phyloP scores from a whole-genome alignment of 2,797 vertebrate genomes.

The Pipistrellus nathusii region DNA sequence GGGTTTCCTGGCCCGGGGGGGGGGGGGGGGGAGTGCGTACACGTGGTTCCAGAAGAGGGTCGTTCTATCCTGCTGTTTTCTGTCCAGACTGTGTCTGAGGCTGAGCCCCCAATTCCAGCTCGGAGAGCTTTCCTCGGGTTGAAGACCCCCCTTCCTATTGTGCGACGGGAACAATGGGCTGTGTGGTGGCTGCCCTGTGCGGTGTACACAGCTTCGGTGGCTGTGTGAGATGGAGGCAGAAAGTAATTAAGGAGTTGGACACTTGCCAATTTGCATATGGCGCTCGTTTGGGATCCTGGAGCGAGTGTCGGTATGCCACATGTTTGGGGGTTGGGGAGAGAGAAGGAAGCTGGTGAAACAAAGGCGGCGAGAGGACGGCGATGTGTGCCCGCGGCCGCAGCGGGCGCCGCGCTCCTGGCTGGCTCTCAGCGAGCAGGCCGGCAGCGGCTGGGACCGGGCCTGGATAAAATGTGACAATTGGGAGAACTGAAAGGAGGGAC shows the following conservation, averaged over 20 bases:
- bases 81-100: background rate
- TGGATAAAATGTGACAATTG: conserved; percentile 86
- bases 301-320: conserved; percentile 58
- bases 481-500: conserved; percentile 87
- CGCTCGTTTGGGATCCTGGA: conserved; percentile 77
- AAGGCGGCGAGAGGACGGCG: background rate
- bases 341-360: background rate
- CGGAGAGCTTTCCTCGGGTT: conserved; percentile 40
- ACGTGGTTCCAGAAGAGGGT: background rate
- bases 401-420: conserved; percentile 73
- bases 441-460: conserved; percentile 82
- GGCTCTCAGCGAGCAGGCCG: conserved; percentile 84
- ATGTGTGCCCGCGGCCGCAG: no score
- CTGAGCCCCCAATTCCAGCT: background rate
- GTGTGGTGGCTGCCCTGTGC: conserved; percentile 45
- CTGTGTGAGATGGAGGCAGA: conserved; percentile 76
- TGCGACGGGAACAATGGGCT: conserved; percentile 8
- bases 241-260: conserved; percentile 90
- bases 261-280: conserved; percentile 85
- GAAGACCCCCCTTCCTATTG: background rate
- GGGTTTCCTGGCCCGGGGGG: no score
- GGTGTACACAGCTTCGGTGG: conserved; percentile 79
- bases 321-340: background rate
- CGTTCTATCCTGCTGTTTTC: background rate
- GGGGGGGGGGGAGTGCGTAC: no score